Percentiles rank a stretch among this genome's conserved stretches.
Evolutionary conservation across 2,888 invertebrate species (phyloP).

Genomic region (Rambutsinella grinnellia): DNA sequence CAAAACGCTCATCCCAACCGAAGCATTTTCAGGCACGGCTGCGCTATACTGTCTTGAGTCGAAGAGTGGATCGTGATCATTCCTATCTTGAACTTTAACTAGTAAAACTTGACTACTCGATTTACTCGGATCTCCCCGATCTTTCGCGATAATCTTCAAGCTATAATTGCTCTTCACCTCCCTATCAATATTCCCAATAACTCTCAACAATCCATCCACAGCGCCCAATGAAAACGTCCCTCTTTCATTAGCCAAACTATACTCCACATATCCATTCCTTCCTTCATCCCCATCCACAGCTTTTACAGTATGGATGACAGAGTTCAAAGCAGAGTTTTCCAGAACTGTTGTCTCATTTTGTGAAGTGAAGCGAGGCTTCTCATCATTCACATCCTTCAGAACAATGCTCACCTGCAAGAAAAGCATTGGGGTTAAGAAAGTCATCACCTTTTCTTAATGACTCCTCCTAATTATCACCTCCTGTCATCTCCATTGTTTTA

Average conservation of each 20-base stretch:
- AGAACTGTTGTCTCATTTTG: constrained; percentile 83
- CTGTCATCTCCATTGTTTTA: background rate
- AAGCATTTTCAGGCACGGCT: constrained; percentile 92
- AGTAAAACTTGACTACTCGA: constrained; percentile 78
- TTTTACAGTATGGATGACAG: constrained; percentile 89
- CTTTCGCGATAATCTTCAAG: constrained; percentile 82
- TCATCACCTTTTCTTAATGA: constrained; percentile 36
- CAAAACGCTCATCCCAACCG: constrained; percentile 90
- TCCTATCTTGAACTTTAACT: constrained; percentile 86
- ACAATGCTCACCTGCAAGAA: constrained; percentile 83
- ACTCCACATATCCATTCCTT: constrained; percentile 91
- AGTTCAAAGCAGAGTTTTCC: constrained; percentile 88
- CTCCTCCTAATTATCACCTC: constrained; percentile 39
- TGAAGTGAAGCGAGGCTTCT: constrained; percentile 87
- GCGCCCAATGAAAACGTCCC: constrained; percentile 86
- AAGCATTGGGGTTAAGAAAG: constrained; percentile 37
- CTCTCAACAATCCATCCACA: constrained; percentile 87
- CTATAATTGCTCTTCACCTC: constrained; percentile 83
- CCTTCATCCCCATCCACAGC: constrained; percentile 88
- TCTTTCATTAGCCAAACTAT: constrained; percentile 74
- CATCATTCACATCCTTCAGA: constrained; percentile 92
- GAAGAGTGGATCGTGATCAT: constrained; percentile 74
- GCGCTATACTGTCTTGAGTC: constrained; percentile 84
- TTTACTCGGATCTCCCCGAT: constrained; percentile 87
- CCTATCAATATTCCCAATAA: constrained; percentile 88